Base-by-base conservation (phyloP, 2,888 invertebrate genomes). In the Ormyrus nitidulus region DNA sequence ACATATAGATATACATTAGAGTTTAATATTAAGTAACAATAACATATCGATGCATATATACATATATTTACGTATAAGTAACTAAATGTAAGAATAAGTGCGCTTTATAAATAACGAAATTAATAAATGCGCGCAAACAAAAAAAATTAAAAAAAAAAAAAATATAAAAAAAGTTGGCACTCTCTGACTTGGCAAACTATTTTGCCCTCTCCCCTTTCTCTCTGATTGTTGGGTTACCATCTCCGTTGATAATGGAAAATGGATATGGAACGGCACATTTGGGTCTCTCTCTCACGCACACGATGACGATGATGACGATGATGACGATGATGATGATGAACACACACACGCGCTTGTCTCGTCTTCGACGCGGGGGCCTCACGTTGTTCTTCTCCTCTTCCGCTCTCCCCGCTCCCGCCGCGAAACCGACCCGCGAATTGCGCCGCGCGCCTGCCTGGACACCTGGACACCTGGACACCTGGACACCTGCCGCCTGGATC, bases 121-220 rank as follows among this genome's bases (percentile, higher is more conserved):
- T 73, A 68, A 69, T 65, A 74, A 34, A 68, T 58, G 73, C 53
- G 73, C 77, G 72, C 70, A 76, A 64, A 78, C 72, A 75, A 58
- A 73, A 77, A 73, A 78, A 80, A 64, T 71, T 69, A 79, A 76
- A 79, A 82, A 77, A 77, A 84, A 82, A 82, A 84, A 83, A 82
- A 79, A 76, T 81, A 81, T 81, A 85, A 84, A 86, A 84, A 85
- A 86, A 86, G 85, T 86, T 85, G 34, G 87, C 86, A 90, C 86
- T 88, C 90, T 91, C 91, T 93, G 92, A 93, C 92, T 92, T 92
- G 93, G 93, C 93, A 93, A 93, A 92, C 92, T 91, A 92, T 92
- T 91, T 92, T 93, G 92, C 93, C 93, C 92, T 93, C 92, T 92
- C 92, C 91, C 92, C 91, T 91, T 92, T 93, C 92, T 93, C 92